Base-by-base conservation (phyloP, 2,888 invertebrate genomes). In the Mimumesa dahlbomi region DNA sequence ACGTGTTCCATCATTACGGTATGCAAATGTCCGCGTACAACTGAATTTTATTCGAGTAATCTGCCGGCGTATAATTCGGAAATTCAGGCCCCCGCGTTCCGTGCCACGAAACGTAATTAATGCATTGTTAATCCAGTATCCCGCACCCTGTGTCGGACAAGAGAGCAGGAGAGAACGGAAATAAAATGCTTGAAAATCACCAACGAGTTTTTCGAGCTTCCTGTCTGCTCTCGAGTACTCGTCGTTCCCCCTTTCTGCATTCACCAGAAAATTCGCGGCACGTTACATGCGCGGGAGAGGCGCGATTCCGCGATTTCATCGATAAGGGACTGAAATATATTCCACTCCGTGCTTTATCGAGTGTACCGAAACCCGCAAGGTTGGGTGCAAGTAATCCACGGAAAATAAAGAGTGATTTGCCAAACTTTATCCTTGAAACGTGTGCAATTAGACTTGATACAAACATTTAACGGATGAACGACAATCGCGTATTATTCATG, bases 31-130 rank as follows among this genome's bases (percentile, higher is more conserved):
- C 73, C 59, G 70, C 75, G 72, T 76, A 77, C 79, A 78, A 73
- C 77, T 78, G 82, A 84, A 86, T 86, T 87, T 87, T 84, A 84
- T 84, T 82, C 84, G 73, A 72, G 80, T 83, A 86, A 86, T 87
- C 83, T 84, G 82, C 78, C 79, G 75, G 68, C 57, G 78, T 77
- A 82, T 84, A 84, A 85, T 86, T 85, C 79, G 81, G 75, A 84
- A 85, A 83, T 84, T 84, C 79, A 79, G 72, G 71, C 68, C 57
- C 61, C 65, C 58, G 48, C 64, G 66, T 61, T 34, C 56, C 45
- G 74, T 56, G 56, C 62, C 68, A 57, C 57, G 74, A 59, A 75
- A 73, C 74, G 73, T 85, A 86, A 87, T 87, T 87, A 85, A 87
- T 84, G 85, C 84, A 81, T 84, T 82, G 83, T 85, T 87, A 84